Evolutionary conservation across 2,113 vertebrate genomes (phyloP).

Genomic region (Eidolon helvum): DNA sequence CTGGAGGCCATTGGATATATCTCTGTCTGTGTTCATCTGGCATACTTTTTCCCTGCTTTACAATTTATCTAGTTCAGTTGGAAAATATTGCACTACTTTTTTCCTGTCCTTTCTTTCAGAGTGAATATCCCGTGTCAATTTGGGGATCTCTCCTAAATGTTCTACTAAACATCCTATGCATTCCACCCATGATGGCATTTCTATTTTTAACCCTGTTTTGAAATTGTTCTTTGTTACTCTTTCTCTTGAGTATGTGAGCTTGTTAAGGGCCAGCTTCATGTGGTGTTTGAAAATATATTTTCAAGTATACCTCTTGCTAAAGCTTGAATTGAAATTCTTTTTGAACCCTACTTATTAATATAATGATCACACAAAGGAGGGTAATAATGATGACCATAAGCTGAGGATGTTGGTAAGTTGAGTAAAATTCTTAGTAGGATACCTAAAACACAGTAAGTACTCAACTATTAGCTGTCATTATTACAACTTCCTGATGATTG

Average conservation of each 20-base stretch:
- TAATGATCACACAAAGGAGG: not conserved
- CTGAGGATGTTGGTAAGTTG: not conserved
- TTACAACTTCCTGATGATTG: not conserved
- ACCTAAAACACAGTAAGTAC: not conserved
- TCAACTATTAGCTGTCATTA: not conserved
- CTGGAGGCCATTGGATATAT: not conserved
- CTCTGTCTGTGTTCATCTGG: not conserved
- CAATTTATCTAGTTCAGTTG: not conserved
- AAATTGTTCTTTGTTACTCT: not conserved
- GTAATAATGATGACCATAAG: not conserved
- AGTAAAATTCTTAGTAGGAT: not conserved
- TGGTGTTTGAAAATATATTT: not conserved
- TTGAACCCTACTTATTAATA: not conserved
- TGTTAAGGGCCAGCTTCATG: not conserved
- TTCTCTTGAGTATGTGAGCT: not conserved
- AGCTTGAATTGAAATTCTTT: not conserved
- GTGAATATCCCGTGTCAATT: not conserved
- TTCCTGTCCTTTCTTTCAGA: not conserved
- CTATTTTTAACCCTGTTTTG: not conserved
- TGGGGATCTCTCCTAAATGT: not conserved
- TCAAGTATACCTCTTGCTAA: not conserved
- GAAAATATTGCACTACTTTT: not conserved
- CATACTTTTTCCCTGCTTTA: not conserved
- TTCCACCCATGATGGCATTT: not conserved
- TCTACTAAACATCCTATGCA: not conserved